Base-by-base conservation (phyloP, 2,797 vertebrate species). In the Diplodus sargus region DNA sequence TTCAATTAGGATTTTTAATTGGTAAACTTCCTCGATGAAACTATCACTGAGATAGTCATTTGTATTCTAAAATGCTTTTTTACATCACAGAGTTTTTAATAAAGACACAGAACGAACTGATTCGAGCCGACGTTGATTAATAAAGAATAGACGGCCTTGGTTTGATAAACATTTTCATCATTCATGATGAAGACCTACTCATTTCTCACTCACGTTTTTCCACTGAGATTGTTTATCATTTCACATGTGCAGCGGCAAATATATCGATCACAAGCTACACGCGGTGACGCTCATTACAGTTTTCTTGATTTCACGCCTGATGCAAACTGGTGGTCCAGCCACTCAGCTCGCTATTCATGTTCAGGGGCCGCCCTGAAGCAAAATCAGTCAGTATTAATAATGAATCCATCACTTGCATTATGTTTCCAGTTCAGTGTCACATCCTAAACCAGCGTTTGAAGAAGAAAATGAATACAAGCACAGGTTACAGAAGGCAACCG, bases 1-100 rank as follows among this genome's bases (percentile, higher is more conserved):
- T 72, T 61, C n/a, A 70, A 74, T 74, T 18, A n/a, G 14, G 39
- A 10, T 51, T 51, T 51, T 47, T 7, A 47, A 63, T 42, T 59
- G 18, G 70, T 70, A 8, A 57, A 70, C 51, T 25, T 14, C 20
- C 51, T 57, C 8, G 25, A 51, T 39, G 15, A 56, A 66, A 58
- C 54, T 45, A 52, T 48, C 39, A 73, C 30, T 76, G 14, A 39
- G 53, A 57, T 69, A 3, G 25, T 58, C 48, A 0, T 65, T 65
- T 4, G 15, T 3, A 10, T 39, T 13, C 43, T 49, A 53, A 18
- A 54, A 45, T 59, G 56, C 1, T 45, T 14, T 43, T 45, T 45
- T 14, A 15, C 15, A 22, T 47, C 47, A 9, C 34, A 34, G 34
- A 34, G 34, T 20, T 9, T 60, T 78, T 63, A 72, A 78, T 66